Base-by-base conservation (phyloP, 1,140 invertebrate species). In the Philaenus spumarius region DNA sequence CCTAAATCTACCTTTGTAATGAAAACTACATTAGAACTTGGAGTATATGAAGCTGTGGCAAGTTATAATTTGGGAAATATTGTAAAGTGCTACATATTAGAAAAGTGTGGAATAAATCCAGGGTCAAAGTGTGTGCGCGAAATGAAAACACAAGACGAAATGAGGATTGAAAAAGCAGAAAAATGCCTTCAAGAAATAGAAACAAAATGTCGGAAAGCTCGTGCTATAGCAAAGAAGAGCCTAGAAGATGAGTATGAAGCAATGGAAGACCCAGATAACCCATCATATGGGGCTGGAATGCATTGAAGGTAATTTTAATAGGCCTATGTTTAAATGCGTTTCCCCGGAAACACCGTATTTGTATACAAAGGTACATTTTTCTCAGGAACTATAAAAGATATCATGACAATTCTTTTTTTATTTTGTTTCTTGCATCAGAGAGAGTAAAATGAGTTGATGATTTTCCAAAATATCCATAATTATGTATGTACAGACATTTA, bases 1-100 rank as follows among this genome's bases (percentile, higher is more conserved):
- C 62, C 60, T n/a, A 68, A 68, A 35, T 26, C 60, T 48, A 50
- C 50, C 11, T 67, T 66, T 47, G 51, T 58, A 48, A 47, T 40
- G 47, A 61, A 56, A 59, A 23, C 30, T 11, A 37, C 53, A 24
- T 46, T 64, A 24, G 59, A 65, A 58, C 60, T 63, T 50, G 61
- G 60, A 24, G 50, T 56, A 52, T 53, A 52, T 53, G 17, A 35
- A n/a, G 48, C 37, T 30, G 23, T 34, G 7, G 30, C 15, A 5
- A 17, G 22, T n/a, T 59, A 34, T 12, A 46, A 30, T 53, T 24
- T 53, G 43, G 48, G 58, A 2, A 42, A 34, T 34, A 45, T 53
- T 11, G 19, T 20, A 17, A 26, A 39, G 12, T 45, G 19, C 12
- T 6, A 45, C 12, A 52, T 53, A 15, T 35, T 46, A 23, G 24